phyloP scores from a whole-genome alignment of 2,113 vertebrate genomes.

The Hypanus sabinus region DNA sequence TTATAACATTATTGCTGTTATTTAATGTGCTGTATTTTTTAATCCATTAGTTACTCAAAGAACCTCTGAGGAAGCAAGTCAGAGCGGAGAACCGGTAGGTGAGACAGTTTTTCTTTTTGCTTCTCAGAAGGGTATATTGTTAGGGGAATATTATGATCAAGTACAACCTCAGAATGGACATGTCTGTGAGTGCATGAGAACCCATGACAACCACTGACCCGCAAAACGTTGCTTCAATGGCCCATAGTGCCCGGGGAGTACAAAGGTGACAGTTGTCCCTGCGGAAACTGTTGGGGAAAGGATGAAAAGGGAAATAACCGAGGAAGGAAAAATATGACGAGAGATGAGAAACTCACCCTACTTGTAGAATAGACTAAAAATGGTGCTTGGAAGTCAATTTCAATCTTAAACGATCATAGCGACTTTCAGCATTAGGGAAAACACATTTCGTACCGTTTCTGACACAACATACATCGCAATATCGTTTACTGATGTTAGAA shows the following conservation, averaged over 20 bases:
- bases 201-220: not conserved
- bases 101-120: not conserved
- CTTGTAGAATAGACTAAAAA: not conserved
- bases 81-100: not conserved
- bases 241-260: not conserved
- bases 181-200: too few species aligned
- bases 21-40: not conserved
- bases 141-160: too few species aligned
- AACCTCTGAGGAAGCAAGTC: not conserved
- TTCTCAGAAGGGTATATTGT: too few species aligned
- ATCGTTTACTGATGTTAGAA: too few species aligned
- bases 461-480: not conserved
- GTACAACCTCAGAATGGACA: not conserved
- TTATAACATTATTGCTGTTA: too few species aligned
- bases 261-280: not conserved
- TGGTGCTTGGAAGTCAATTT: not conserved
- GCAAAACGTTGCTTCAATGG: not conserved
- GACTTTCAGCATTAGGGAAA: not conserved
- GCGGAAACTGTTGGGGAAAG: not conserved
- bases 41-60: not conserved
- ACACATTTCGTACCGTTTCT: not conserved
- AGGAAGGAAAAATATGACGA: not conserved
- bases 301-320: not conserved
- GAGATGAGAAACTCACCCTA: not conserved
- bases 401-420: not conserved